Evolutionary conservation across 2,888 invertebrate genomes (phyloP), one percentile per base, ranked within the genome.

Genomic region (Conchocele bisecta): DNA sequence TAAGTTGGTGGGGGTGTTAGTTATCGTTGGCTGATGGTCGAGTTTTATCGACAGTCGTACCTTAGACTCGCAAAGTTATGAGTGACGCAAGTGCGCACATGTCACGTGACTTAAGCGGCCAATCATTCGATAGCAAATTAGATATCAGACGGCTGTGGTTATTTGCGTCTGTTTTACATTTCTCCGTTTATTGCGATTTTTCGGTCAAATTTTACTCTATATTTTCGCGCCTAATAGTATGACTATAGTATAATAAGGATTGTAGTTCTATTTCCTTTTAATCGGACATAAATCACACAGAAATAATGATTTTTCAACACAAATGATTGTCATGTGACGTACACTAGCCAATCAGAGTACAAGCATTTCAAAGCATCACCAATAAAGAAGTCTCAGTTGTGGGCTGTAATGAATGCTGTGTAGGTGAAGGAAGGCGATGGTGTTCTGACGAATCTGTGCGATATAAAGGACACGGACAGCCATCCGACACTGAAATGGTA

Each of bases 401-500:
- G 72, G 82, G 81, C 76, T 65, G 82, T n/a, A n/a, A n/a, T 81
- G 76, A 83, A 85, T 84, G 88, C 84, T 84, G 67, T 66, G 51
- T 70, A 70, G 82, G 78, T 84, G 83, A 83, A 83, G 79, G 83
- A 87, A 78, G 79, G 79, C 79, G 63, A 78, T 78, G 82, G 77
- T 80, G 82, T 78, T 79, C 74, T 61, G 77, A 74, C 75, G 82
- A 85, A 89, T 89, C 89, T 84, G 76, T 81, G 82, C 64, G 79
- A 82, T 83, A 83, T 83, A 90, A 93, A 93, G 92, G 92, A 91
- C 89, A 91, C 91, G 86, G 91, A 90, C 89, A 91, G 89, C 90
- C 92, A 92, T 92, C 91, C 91, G 88, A 89, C 88, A 84, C 89
- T 90, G 89, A 91, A 90, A 91, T 88, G 89, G 86, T 90, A 88